Conservation (phyloP, 64 coral and sea anemone species). For the Stichodactyla helianthus region DNA sequence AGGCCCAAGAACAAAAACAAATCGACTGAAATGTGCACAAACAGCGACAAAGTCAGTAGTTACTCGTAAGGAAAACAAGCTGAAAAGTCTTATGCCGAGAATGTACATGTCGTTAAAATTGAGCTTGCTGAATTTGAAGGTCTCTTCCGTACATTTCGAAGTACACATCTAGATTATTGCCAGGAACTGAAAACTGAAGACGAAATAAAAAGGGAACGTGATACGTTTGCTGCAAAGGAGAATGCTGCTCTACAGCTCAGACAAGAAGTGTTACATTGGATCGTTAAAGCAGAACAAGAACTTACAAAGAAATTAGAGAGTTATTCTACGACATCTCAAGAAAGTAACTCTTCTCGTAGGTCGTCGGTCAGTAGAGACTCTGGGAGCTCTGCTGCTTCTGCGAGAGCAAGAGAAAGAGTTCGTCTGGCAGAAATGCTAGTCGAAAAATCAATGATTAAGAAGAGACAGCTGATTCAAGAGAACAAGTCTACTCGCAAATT, state of each 20-base stretch:
- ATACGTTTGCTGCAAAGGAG: background rate
- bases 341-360: background rate
- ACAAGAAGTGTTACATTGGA: constrained; percentile 7
- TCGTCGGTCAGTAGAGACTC: background rate
- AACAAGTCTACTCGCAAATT: too few relatives aligned
- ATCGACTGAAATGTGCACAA: background rate
- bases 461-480: too few relatives aligned
- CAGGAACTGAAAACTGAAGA: constrained; percentile 10
- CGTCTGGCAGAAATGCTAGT: too few relatives aligned
- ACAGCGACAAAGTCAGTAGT: background rate
- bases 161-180: background rate
- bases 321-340: background rate
- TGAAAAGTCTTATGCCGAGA: background rate
- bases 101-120: constrained; percentile 7
- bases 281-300: background rate
- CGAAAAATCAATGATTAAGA: too few relatives aligned
- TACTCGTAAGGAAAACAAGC: constrained; percentile 14
- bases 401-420: too few relatives aligned
- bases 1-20: background rate
- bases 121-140: background rate
- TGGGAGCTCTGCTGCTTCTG: background rate
- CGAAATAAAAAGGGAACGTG: background rate
- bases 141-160: constrained; percentile 6
- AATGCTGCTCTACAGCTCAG: background rate
- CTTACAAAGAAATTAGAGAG: background rate